These are phyloP conservation scores for Lontra canadensis DNA, from an alignment of 2,113 vertebrate genomes.

Conservation along the genomic window DNA sequence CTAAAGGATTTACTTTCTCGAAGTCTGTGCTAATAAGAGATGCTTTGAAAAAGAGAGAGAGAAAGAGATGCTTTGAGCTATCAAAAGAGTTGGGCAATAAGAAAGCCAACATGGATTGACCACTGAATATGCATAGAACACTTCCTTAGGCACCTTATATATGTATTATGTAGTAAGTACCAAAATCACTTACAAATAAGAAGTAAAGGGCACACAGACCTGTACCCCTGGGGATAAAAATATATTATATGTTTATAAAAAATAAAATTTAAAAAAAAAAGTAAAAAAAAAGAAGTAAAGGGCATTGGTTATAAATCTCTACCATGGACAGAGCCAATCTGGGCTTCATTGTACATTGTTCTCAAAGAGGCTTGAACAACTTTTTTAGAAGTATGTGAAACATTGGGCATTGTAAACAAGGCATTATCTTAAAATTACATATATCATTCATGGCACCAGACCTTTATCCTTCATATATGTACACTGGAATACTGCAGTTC, in stretches of 20 bases:
- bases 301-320: background rate
- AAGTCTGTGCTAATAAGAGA: background rate
- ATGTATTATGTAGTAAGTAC: background rate
- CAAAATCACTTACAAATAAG: background rate
- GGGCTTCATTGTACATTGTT: background rate
- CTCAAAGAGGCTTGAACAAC: background rate
- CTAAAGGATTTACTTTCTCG: background rate
- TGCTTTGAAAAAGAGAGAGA: background rate
- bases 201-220: background rate
- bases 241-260: too few species aligned
- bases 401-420: background rate
- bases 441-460: background rate
- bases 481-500: background rate
- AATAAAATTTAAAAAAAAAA: too few species aligned
- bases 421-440: background rate
- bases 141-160: background rate
- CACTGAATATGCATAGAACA: fast-evolving
- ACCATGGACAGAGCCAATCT: background rate
- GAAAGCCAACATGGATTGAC: background rate
- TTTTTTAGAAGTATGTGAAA: background rate
- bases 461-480: background rate
- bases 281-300: background rate
- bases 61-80: background rate
- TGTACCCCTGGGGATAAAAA: too few species aligned
- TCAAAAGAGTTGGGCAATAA: background rate